Conservation (phyloP, 2,888 invertebrate genomes). For the Heliconius ethilla region DNA sequence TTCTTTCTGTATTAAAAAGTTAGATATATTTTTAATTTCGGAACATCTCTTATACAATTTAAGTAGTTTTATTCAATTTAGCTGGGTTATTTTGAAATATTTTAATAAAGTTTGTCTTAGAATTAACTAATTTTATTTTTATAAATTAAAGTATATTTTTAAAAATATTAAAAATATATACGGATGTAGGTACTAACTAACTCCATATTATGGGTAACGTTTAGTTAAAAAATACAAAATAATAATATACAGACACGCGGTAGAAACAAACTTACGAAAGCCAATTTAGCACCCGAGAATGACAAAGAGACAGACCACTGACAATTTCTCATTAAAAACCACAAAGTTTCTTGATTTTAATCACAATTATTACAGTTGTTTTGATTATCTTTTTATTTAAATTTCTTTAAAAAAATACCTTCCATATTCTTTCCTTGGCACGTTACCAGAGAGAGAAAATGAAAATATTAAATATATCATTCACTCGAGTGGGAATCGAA, state of each 20-base stretch:
- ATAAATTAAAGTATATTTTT: not conserved
- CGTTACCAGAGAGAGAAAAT: no score
- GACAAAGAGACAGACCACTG: slow-evolving; percentile 2
- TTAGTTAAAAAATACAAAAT: not conserved
- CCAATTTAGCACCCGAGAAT: slow-evolving; percentile 12
- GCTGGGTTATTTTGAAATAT: no score
- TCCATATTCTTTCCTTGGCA: not conserved
- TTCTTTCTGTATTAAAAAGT: not conserved
- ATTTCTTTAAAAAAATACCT: not conserved
- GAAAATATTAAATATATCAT: no score
- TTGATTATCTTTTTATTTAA: not conserved
- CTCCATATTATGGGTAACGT: not conserved
- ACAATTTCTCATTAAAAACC: slow-evolving; percentile 13
- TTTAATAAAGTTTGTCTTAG: no score
- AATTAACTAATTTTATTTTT: no score
- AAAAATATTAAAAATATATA: not conserved
- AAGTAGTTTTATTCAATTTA: no score
- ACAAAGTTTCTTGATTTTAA: slow-evolving; percentile 5
- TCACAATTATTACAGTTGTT: not conserved
- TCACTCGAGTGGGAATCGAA: no score
- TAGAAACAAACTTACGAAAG: slow-evolving; percentile 7
- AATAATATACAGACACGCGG: not conserved
- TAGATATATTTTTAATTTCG: not conserved
- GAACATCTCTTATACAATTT: no score
- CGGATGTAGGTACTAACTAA: not conserved